A percentile compares a stretch with the other conserved stretches of the same genome.
phyloP scores from a whole-genome alignment of 2,888 invertebrate species.

The Branchellion lobata region DNA sequence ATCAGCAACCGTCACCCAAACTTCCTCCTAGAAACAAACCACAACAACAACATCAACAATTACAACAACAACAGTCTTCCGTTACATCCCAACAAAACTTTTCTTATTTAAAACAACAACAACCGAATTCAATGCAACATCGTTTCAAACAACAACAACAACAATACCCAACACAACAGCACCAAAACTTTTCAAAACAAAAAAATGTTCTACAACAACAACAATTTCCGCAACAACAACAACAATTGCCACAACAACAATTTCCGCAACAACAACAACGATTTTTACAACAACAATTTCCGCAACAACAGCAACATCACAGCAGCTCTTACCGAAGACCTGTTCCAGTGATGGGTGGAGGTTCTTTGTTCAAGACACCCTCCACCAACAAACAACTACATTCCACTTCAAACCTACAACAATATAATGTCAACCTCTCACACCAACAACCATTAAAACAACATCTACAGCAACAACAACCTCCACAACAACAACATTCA shows the following conservation, averaged over 20 bases:
- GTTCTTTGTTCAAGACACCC: constrained; percentile 7
- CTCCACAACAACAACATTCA: background rate
- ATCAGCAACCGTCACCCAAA: background rate
- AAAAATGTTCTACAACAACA: background rate
- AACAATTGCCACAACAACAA: background rate
- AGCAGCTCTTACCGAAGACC: constrained; percentile 19
- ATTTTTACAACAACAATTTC: constrained; percentile 2
- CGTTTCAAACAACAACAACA: too few species aligned
- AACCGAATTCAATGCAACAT: too few species aligned
- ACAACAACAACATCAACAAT: background rate
- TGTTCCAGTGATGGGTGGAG: constrained; percentile 40
- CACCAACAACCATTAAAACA: background rate
- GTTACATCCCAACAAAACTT: background rate
- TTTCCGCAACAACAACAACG: background rate
- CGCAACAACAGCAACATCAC: background rate
- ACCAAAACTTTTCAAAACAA: background rate
- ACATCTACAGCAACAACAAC: background rate
- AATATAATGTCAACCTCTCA: background rate
- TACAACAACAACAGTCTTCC: constrained; percentile 5
- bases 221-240: background rate
- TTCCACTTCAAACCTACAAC: background rate
- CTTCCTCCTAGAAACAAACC: constrained; percentile 11
- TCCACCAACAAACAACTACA: too few species aligned
- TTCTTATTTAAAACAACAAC: too few species aligned
- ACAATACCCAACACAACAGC: background rate